A percentile compares a stretch with the other conserved stretches of the same genome.
These are phyloP conservation scores for Tylochromis polylepis DNA, from an alignment of 2,113 vertebrate genomes.

Conservation along the genomic window DNA sequence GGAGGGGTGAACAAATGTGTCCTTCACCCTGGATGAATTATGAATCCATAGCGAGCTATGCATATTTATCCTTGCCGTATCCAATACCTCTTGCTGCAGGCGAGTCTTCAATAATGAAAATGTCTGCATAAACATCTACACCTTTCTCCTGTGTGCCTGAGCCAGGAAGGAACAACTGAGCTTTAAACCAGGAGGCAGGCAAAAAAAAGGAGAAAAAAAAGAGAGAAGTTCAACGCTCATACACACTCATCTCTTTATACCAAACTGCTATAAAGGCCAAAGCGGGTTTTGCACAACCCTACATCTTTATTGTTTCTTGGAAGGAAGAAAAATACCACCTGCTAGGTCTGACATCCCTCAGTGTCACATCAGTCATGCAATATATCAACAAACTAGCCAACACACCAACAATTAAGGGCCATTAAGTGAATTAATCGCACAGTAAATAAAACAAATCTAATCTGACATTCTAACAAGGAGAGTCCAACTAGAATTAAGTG, in stretches of 20 bases:
- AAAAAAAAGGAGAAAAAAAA: background rate
- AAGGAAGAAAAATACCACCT: background rate
- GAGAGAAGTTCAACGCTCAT: background rate
- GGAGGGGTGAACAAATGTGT: constrained; percentile 37
- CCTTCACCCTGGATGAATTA: constrained; percentile 58
- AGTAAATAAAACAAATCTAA: background rate
- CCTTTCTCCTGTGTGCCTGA: constrained; percentile 8
- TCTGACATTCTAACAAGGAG: background rate
- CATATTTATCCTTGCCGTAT: constrained; percentile 53
- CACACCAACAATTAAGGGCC: background rate
- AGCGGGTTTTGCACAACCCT: background rate
- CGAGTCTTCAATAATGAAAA: constrained; percentile 58
- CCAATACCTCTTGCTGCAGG: constrained; percentile 38
- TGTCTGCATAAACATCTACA: constrained; percentile 55
- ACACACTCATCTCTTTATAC: background rate
- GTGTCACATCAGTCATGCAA: background rate
- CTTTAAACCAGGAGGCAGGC: background rate
- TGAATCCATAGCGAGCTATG: constrained; percentile 44
- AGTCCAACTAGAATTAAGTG: background rate
- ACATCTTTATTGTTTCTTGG: background rate
- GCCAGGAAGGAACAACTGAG: background rate
- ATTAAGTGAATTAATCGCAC: background rate
- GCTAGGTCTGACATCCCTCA: background rate
- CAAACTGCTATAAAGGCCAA: background rate
- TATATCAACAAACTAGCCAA: background rate